Conservation (phyloP, 1,140 invertebrate species). For the Caenorhabditis briggsae region DNA sequence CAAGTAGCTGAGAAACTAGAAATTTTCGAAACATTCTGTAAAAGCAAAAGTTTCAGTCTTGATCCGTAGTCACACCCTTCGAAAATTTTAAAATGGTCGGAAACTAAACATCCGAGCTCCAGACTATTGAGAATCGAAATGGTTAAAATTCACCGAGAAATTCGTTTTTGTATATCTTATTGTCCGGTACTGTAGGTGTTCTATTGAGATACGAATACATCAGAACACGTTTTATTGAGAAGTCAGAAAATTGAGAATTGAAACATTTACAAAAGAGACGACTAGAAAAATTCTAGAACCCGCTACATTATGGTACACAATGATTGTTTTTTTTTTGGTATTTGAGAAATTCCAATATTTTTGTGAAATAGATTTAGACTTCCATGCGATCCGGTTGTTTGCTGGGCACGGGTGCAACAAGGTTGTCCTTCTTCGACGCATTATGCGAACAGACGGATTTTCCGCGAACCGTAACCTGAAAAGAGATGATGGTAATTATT, state of each 20-base stretch:
- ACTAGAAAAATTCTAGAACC: slow-evolving; percentile 15
- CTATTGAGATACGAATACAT: too few species aligned
- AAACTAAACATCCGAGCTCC: too few species aligned
- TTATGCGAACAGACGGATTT: slow-evolving; percentile 71
- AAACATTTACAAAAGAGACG: background rate
- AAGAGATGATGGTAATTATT: background rate
- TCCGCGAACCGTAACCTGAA: slow-evolving; percentile 67
- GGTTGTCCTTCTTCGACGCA: slow-evolving; percentile 71
- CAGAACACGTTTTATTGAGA: background rate
- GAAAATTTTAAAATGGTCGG: too few species aligned
- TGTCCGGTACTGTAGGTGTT: too few species aligned
- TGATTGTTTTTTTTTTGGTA: background rate
- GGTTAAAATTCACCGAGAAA: too few species aligned
- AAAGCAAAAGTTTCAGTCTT: too few species aligned
- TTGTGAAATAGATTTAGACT: slow-evolving; percentile 43
- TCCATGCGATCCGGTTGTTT: slow-evolving; percentile 61
- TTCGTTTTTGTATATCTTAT: too few species aligned
- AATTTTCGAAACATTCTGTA: too few species aligned
- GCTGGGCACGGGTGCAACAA: slow-evolving; percentile 62
- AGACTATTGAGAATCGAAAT: too few species aligned
- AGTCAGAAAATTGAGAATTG: background rate
- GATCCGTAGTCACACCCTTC: too few species aligned
- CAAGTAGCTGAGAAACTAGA: background rate
- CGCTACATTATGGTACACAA: slow-evolving; percentile 39
- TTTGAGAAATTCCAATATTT: background rate